These are phyloP conservation scores for Tachuris rubrigastra DNA, from an alignment of 2,113 vertebrate species.

Conservation along the genomic window DNA sequence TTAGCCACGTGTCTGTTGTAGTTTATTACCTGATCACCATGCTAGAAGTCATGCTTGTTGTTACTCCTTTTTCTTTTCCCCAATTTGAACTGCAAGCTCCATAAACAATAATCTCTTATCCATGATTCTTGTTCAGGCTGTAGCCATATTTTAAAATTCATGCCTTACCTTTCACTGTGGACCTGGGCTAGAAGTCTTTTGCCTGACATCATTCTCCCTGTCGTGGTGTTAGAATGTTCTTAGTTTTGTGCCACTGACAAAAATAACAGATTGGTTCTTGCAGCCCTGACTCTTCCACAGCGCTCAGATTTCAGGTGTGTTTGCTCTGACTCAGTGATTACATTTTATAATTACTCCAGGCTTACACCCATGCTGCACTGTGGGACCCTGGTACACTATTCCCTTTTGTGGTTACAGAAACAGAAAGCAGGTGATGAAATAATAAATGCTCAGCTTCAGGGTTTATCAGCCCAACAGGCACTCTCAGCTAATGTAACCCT, in stretches of 20 bases:
- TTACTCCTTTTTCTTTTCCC: not conserved
- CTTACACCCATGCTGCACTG: not conserved
- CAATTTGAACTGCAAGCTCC: not conserved
- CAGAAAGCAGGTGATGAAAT: not conserved
- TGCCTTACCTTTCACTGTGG: not conserved
- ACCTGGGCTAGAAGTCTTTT: not conserved
- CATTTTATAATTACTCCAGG: not conserved
- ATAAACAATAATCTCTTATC: not conserved
- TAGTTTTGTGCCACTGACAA: not conserved
- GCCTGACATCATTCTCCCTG: not conserved
- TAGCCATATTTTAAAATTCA: not conserved
- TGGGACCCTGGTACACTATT: not conserved
- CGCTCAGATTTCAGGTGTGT: not conserved
- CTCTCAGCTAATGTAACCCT: not conserved
- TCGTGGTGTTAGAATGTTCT: not conserved
- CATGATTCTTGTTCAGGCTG: not conserved
- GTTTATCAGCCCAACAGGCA: not conserved
- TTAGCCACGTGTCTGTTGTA: not conserved
- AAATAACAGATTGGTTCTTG: not conserved
- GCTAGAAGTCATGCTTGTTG: not conserved
- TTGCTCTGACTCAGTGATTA: conserved; percentile 5
- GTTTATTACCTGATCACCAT: not conserved
- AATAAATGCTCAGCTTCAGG: not conserved
- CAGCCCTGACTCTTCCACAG: not conserved
- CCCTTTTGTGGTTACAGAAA: not conserved